Conservation (phyloP, 2,888 invertebrate genomes). For the Tortrix viridana region DNA sequence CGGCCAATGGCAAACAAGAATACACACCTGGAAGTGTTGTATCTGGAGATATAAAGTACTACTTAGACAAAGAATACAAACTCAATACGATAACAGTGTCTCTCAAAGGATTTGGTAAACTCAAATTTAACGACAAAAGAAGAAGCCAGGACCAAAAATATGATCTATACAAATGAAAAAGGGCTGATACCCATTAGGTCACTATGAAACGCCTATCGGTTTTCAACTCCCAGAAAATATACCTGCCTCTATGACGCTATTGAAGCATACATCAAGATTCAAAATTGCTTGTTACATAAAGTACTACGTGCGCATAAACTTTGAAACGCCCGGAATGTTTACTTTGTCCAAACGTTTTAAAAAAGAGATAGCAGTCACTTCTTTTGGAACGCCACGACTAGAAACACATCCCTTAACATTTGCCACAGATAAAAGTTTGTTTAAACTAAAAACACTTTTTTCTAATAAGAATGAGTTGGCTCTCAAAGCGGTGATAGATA, state of each 20-base stretch:
- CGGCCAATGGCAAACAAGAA: constrained; percentile 8
- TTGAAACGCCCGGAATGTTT: constrained; percentile 27
- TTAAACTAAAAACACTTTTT: constrained; percentile 21
- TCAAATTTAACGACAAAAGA: constrained; percentile 10
- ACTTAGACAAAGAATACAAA: constrained; percentile 21
- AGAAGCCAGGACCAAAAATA: constrained; percentile 11
- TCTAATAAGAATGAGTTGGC: constrained; percentile 15
- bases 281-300: constrained; percentile 33
- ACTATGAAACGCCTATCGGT: constrained; percentile 24
- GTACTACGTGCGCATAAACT: constrained; percentile 35
- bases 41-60: constrained; percentile 29
- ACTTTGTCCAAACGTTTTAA: constrained; percentile 24
- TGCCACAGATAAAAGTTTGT: constrained; percentile 16
- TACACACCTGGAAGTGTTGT: constrained; percentile 22
- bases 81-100: constrained; percentile 29
- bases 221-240: constrained; percentile 28
- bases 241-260: constrained; percentile 25
- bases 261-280: constrained; percentile 12
- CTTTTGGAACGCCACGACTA: constrained; percentile 12
- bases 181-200: constrained; percentile 7
- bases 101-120: constrained; percentile 28
- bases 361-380: constrained; percentile 24
- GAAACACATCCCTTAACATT: constrained; percentile 24
- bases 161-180: constrained; percentile 20
- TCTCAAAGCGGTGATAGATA: constrained; percentile 21